Evolutionary conservation across 53 echinoderm and acorn worm genomes (phyloP).

Genomic region (Paracentrotus lividus): DNA sequence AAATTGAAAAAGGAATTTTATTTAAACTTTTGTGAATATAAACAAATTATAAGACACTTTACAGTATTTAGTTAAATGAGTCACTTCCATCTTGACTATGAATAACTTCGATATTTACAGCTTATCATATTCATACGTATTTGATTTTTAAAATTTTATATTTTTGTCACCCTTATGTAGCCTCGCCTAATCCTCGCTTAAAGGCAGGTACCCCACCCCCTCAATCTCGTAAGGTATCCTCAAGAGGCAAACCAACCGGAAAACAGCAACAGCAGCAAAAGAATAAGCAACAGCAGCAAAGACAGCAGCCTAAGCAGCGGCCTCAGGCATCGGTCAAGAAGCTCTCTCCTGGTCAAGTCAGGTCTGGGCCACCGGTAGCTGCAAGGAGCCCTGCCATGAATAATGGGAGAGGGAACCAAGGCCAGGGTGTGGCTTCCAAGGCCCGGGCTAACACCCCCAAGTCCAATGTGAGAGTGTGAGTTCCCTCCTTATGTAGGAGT

Average conservation of each 20-base stretch:
- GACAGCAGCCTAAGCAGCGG: conserved; percentile 6
- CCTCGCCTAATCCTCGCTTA: background rate
- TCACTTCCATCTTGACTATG: no score
- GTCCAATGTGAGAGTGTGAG: conserved; percentile 53
- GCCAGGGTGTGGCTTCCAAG: conserved; percentile 29
- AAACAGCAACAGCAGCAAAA: conserved; percentile 48
- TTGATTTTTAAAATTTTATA: no score
- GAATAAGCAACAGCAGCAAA: conserved; percentile 15
- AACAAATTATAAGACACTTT: no score
- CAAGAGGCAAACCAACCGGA: conserved; percentile 22
- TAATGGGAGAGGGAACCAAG: conserved; percentile 2
- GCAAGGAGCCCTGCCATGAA: conserved; percentile 75
- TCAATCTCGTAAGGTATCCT: conserved; percentile 24
- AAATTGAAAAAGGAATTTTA: no score
- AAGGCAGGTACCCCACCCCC: background rate
- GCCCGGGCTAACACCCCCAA: conserved; percentile 9
- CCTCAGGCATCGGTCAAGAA: conserved; percentile 33
- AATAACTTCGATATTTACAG: no score
- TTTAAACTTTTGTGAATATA: no score
- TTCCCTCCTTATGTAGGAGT: background rate
- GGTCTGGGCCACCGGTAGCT: conserved; percentile 92
- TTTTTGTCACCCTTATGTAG: background rate
- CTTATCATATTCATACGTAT: no score
- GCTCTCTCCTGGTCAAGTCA: conserved; percentile 58
- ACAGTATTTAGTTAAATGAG: no score